Base-by-base conservation (phyloP, 2,888 invertebrate species). In the Chrysomela aeneicollis region DNA sequence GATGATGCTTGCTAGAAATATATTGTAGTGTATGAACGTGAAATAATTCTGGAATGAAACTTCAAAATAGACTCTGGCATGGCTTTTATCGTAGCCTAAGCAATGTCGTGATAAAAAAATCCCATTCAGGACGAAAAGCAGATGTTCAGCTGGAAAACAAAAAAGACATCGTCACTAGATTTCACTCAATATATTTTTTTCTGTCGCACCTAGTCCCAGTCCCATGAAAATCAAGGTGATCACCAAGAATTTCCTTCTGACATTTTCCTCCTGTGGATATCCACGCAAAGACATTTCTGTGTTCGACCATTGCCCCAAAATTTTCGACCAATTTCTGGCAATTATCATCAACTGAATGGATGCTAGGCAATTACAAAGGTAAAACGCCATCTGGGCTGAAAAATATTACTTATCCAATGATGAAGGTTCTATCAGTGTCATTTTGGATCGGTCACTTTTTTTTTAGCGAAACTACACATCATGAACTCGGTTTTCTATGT, bases 21-120 rank as follows among this genome's bases (percentile, higher is more conserved):
- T 69, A 22, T 81, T 79, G 72, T 85, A 88, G 0, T 78, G 62
- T 0, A 85, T 84, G 64, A 83, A 81, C 0, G 84, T 78, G 70
- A 87, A 87, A 49, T 87, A 83, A 82, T 86, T 85, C 1, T 85
- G 85, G 76, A 84, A 85, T 6, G 83, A 82, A 2, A 74, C 68
- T 19, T 73, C 74, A 64, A 79, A 79, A 61, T 76, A 77, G 12
- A 75, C 73, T 69, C 75, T 74, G 1, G 73, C 63, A 6, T 71
- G 73, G 49, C 71, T 64, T 49, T 71, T 61, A 9, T 67, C 61
- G 63, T 59, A 71, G 21, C 71, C 69, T 15, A 63, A 35, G 64
- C 80, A 79, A 10, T 51, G 60, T 57, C 71, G 62, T 46, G 74
- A 71, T 18, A 71, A 65, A 30, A 69, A 69, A 15, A 76, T 58